phyloP scores from a whole-genome alignment of 2,113 vertebrate genomes.

The Pygoscelis adeliae region DNA sequence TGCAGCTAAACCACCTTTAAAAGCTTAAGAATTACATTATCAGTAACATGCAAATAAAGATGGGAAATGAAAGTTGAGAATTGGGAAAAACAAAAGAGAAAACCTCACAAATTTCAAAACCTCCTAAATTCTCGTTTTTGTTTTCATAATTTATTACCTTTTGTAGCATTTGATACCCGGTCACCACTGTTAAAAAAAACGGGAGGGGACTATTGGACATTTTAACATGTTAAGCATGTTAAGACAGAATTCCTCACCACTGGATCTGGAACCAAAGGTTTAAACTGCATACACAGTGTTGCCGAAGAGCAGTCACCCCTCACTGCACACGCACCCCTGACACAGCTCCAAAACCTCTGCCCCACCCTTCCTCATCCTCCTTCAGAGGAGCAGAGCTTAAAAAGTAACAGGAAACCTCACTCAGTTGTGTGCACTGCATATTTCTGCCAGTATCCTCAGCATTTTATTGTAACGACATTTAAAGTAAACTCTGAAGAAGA shows the following conservation, averaged over 20 bases:
- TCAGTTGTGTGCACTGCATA: too few relatives aligned
- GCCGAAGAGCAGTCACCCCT: not conserved
- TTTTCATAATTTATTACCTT: not conserved
- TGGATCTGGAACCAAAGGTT: not conserved
- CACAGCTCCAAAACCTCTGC: not conserved
- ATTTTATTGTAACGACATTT: not conserved
- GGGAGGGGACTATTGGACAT: not conserved
- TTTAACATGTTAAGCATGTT: not conserved
- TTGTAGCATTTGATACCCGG: not conserved
- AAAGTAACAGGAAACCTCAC: not conserved
- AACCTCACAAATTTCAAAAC: not conserved
- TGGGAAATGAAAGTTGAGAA: not conserved
- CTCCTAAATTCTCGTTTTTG: not conserved
- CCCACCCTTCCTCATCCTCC: not conserved
- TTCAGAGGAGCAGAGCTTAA: not conserved
- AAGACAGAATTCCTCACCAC: not conserved
- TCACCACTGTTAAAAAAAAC: not conserved
- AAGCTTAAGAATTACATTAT: not conserved
- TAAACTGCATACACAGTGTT: fast-evolving
- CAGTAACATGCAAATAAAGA: not conserved
- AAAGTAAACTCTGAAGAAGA: not conserved
- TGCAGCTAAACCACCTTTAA: not conserved
- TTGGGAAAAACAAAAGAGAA: not conserved
- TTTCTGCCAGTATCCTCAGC: not conserved
- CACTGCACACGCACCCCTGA: not conserved